A percentile compares a stretch with the other conserved stretches of the same genome.
Conservation (phyloP, 35 echinoderm and acorn worm genomes). For the Heliocidaris erythrogramma region DNA sequence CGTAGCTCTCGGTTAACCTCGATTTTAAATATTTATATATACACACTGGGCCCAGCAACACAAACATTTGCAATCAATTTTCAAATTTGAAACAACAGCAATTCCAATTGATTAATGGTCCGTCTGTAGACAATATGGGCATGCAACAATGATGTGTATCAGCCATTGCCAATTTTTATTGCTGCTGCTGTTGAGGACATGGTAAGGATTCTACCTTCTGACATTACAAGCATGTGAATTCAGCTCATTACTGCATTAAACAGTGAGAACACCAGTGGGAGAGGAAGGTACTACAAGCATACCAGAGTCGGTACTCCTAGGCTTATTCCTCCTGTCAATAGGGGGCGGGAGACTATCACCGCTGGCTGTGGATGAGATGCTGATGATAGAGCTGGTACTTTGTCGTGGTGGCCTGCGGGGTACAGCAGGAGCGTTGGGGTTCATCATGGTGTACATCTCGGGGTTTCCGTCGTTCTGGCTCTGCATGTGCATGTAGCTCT, state of each 20-base stretch:
- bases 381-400: slow-evolving; percentile 45
- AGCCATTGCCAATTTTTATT: too few species aligned
- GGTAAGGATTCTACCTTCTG: neutral
- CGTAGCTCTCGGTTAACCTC: too few species aligned
- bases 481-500: slow-evolving; percentile 67
- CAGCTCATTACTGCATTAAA: neutral
- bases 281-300: neutral
- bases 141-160: too few species aligned
- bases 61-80: too few species aligned
- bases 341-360: slow-evolving; percentile 48
- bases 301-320: slow-evolving; percentile 40
- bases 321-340: slow-evolving; percentile 59
- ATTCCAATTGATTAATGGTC: too few species aligned
- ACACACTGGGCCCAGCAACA: too few species aligned
- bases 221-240: neutral
- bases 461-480: slow-evolving; percentile 40
- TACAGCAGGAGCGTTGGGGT: neutral
- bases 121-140: too few species aligned
- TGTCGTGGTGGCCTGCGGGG: neutral
- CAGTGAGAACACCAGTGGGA: neutral
- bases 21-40: too few species aligned
- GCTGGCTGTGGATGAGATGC: slow-evolving; percentile 25
- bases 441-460: slow-evolving; percentile 23
- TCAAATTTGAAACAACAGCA: too few species aligned
- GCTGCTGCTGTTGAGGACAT: too few species aligned